Evolutionary conservation across 2,797 vertebrate genomes (phyloP).

Genomic region (Valencia hispanica): DNA sequence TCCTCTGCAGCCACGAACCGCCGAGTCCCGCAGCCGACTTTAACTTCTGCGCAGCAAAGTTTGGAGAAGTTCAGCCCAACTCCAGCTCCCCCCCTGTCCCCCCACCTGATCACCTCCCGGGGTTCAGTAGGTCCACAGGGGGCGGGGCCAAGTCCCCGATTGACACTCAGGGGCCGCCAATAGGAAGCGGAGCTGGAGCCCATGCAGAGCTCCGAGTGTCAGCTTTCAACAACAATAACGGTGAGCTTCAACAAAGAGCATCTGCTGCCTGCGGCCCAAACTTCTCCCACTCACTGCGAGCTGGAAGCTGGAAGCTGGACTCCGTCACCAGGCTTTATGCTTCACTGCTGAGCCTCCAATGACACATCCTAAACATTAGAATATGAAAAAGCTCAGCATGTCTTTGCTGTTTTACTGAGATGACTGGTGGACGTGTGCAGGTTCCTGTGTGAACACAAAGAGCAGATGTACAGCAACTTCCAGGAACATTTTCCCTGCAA

Average conservation of each 20-base stretch:
- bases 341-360: neutral
- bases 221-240: constrained; percentile 77
- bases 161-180: constrained; percentile 76
- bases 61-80: constrained; percentile 83
- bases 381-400: neutral
- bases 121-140: constrained; percentile 36
- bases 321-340: neutral
- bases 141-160: constrained; percentile 35
- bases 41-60: constrained; percentile 83
- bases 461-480: constrained; percentile 58
- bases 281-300: constrained; percentile 55
- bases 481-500: constrained; percentile 52
- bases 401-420: neutral
- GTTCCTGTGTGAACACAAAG: neutral
- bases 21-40: constrained; percentile 70
- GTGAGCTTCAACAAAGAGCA: constrained; percentile 77
- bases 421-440: neutral
- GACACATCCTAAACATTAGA: neutral
- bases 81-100: constrained; percentile 61
- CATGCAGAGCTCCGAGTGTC: constrained; percentile 73
- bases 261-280: constrained; percentile 67
- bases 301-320: constrained; percentile 23
- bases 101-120: constrained; percentile 26
- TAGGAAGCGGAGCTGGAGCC: constrained; percentile 74
- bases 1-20: constrained; percentile 59